Base-by-base conservation (phyloP, 2,797 vertebrate species). In the Megaceryle alcyon region DNA sequence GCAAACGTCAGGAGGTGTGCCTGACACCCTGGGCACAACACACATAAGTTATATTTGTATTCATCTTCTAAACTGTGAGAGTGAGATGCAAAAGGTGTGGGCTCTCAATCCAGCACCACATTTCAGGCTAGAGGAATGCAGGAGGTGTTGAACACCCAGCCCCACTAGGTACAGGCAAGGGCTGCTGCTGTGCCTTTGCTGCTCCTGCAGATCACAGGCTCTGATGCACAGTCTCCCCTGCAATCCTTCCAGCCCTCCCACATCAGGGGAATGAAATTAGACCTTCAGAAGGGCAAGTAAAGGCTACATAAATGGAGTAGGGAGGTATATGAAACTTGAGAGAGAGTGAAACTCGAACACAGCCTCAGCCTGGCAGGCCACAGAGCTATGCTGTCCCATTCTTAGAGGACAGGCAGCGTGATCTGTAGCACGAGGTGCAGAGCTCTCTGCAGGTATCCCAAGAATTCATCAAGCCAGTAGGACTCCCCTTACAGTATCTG, bases 251-350 rank as follows among this genome's bases (percentile, higher is more conserved):
- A 81, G 61, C 35, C 54, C 33, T 37, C 1, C 16, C 1, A 2
- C 76, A 7, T 0, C 1, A 1, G 13, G 12, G 35, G 48, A 48
- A 41, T 68, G 80, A 90, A 92, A 82, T 61, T 0, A 16, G 91
- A 94, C 88, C 93, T 95, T 92, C 95, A 85, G 90, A 96, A 93
- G 86, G 90, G 64, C 88, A 94, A 92, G 78, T 44, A 73, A 90
- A 86, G 49, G 64, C 90, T 82, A 59, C 61, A 59, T 33, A 92
- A 92, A 79, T 61, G 53, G 94, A 88, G 56, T 2, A 33, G 83
- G 29, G 78, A 84, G n/a, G 46, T 72, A 65, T 18, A 49, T 82
- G 91, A 95, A 96, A 95, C 53, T 43, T 39, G 83, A 96, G 89
- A 88, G 51, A 88, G 51, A 87, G 57, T 87, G 87, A 94, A 82